Conservation (phyloP, 2,888 invertebrate species). For the Sabatieria punctata region DNA sequence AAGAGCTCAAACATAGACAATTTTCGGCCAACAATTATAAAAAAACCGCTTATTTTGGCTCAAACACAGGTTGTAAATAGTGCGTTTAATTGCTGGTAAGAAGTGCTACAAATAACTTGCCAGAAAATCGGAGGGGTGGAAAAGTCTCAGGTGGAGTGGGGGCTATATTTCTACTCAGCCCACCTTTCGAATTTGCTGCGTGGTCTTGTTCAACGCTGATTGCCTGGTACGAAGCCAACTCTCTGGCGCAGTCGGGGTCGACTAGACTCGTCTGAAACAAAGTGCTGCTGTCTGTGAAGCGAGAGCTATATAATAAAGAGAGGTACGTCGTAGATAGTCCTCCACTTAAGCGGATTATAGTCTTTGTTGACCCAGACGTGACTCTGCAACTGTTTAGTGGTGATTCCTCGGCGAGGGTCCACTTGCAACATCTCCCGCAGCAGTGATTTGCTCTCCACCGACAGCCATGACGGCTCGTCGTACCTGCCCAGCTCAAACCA, state of each 20-base stretch:
- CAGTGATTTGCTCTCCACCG: conserved; percentile 40
- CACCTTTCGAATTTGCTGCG: too few species aligned
- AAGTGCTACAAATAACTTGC: too few species aligned
- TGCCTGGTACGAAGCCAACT: conserved; percentile 41
- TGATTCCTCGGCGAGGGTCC: conserved; percentile 50
- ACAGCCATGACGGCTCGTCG: conserved; percentile 50
- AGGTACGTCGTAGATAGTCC: conserved; percentile 32
- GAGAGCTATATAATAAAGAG: conserved; percentile 4
- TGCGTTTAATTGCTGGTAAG: too few species aligned
- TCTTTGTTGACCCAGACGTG: conserved; percentile 43
- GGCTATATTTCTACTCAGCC: too few species aligned
- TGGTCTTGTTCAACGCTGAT: conserved; percentile 28
- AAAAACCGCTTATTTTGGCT: too few species aligned
- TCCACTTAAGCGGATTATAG: conserved; percentile 36
- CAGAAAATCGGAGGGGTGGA: too few species aligned
- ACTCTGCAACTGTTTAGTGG: conserved; percentile 45
- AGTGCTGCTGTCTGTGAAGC: neutral
- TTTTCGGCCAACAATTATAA: too few species aligned
- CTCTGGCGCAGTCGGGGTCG: conserved; percentile 44
- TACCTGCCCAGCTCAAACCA: conserved; percentile 43
- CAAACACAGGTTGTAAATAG: too few species aligned
- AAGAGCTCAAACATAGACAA: too few species aligned
- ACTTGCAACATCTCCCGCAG: conserved; percentile 35
- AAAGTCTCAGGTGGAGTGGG: too few species aligned
- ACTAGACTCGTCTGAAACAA: conserved; percentile 32